Evolutionary conservation across 2,888 invertebrate species (phyloP).

Genomic region (Agonopterix alstromeriana): DNA sequence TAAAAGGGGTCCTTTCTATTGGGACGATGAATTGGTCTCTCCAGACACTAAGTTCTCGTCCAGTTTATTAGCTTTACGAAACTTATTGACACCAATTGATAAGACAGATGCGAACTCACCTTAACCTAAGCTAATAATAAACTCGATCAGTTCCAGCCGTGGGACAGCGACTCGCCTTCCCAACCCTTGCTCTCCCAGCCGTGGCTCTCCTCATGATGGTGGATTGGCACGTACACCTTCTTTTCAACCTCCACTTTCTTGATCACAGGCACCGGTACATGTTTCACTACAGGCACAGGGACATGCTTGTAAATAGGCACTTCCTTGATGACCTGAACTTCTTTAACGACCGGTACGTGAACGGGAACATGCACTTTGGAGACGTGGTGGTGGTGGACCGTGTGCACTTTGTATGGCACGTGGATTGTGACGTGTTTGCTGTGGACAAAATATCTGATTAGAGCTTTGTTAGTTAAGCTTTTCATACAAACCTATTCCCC

Average conservation of each 20-base stretch:
- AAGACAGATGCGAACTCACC: constrained; percentile 24
- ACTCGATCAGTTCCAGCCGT: constrained; percentile 65
- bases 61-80: not conserved
- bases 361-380: constrained; percentile 58
- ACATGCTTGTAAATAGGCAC: constrained; percentile 62
- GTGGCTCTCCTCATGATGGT: constrained; percentile 40
- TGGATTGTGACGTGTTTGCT: constrained; percentile 69
- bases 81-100: not conserved
- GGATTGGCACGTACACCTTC: constrained; percentile 48
- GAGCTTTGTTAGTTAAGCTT: not conserved
- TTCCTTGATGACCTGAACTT: constrained; percentile 63
- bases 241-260: constrained; percentile 39
- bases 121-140: constrained; percentile 30
- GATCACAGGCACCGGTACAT: constrained; percentile 50
- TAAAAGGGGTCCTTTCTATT: too few relatives aligned
- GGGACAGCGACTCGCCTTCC: constrained; percentile 66
- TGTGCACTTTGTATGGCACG: constrained; percentile 68
- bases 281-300: constrained; percentile 58
- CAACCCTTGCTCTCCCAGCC: constrained; percentile 30
- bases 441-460: constrained; percentile 17
- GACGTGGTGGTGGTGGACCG: constrained; percentile 68
- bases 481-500: too few relatives aligned
- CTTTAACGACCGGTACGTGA: constrained; percentile 62
- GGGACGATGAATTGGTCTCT: too few relatives aligned
- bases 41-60: not conserved